These are phyloP conservation scores for Mola mola DNA, from an alignment of 2,113 vertebrate species.

Conservation along the genomic window DNA sequence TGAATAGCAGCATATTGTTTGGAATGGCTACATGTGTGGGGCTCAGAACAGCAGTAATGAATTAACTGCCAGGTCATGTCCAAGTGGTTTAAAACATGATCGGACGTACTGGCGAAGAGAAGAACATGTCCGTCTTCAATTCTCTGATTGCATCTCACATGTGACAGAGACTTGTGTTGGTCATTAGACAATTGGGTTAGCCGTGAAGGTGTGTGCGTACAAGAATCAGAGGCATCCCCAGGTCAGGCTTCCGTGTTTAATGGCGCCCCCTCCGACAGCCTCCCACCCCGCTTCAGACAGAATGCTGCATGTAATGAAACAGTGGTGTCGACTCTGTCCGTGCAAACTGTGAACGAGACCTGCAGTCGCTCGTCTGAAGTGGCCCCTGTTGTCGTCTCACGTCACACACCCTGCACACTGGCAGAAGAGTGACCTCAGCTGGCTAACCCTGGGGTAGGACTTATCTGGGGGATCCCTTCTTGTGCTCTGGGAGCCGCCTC, in stretches of 20 bases:
- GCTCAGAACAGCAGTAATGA: slow-evolving; percentile 40
- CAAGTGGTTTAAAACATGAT: slow-evolving; percentile 39
- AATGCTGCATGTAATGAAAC: not conserved
- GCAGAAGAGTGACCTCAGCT: slow-evolving; percentile 27
- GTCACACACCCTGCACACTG: not conserved
- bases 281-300: too few relatives aligned
- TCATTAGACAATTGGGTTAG: slow-evolving; percentile 77
- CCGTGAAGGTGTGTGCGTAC: slow-evolving; percentile 24
- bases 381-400: not conserved
- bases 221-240: not conserved
- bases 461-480: slow-evolving; percentile 36
- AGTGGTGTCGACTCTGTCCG: not conserved
- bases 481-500: slow-evolving; percentile 34
- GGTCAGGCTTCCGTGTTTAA: too few relatives aligned
- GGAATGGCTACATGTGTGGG: slow-evolving; percentile 10
- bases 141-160: slow-evolving; percentile 65
- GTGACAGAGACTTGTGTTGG: slow-evolving; percentile 73
- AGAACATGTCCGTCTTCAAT: slow-evolving; percentile 22
- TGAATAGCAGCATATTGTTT: slow-evolving; percentile 5
- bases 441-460: slow-evolving; percentile 16
- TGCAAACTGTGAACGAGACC: slow-evolving; percentile 3
- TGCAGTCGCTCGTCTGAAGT: not conserved
- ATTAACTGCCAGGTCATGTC: slow-evolving; percentile 46
- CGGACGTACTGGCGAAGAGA: slow-evolving; percentile 40
- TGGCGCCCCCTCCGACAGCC: too few relatives aligned